phyloP scores from a whole-genome alignment of 1,140 invertebrate species.

The Lepeophtheirus salmonis region DNA sequence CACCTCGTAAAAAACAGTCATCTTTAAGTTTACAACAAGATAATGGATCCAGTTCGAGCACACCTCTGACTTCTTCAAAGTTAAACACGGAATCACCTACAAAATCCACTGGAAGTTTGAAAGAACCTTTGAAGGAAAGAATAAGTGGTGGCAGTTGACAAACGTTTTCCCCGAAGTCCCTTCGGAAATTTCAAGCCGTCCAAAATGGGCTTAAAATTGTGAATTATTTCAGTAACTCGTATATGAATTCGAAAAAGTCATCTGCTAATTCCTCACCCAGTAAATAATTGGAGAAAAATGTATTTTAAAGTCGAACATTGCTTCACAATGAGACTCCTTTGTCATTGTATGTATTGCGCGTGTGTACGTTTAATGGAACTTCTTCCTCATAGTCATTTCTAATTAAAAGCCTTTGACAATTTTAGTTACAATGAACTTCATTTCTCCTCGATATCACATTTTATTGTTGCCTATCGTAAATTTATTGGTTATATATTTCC shows the following conservation, averaged over 20 bases:
- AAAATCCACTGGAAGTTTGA: not conserved
- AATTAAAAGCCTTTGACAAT: not conserved
- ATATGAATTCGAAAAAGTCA: not conserved
- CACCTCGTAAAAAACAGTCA: too few relatives aligned
- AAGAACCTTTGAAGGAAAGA: not conserved
- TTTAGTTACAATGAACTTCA: not conserved
- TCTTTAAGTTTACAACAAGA: too few relatives aligned
- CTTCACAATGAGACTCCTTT: too few relatives aligned
- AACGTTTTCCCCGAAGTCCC: not conserved
- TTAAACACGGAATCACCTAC: too few relatives aligned
- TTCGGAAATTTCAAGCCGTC: slow-evolving; percentile 7
- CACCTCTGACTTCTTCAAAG: too few relatives aligned
- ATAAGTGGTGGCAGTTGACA: slow-evolving; percentile 1
- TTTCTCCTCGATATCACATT: not conserved
- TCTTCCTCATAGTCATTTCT: too few relatives aligned
- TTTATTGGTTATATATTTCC: too few relatives aligned
- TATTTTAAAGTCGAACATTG: too few relatives aligned
- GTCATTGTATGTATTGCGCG: too few relatives aligned
- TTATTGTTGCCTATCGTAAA: not conserved
- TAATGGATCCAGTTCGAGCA: too few relatives aligned
- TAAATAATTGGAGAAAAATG: slow-evolving; percentile 1
- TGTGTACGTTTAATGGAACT: not conserved
- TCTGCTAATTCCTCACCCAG: not conserved
- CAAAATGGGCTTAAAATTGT: slow-evolving; percentile 4
- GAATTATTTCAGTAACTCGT: not conserved